phyloP scores from a whole-genome alignment of 2,888 invertebrate genomes.

The Rhagonycha fulva region DNA sequence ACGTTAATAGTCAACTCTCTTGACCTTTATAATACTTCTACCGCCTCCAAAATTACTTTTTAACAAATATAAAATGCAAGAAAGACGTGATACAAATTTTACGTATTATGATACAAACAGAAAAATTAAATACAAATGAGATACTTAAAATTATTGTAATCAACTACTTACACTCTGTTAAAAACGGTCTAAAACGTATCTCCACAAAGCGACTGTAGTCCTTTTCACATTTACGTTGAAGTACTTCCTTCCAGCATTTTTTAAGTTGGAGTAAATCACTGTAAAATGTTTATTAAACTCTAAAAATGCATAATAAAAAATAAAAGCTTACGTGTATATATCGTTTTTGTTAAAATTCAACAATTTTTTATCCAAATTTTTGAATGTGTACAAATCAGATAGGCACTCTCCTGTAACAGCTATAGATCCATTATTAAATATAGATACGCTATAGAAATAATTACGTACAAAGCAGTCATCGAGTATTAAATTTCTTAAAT shows the following conservation, averaged over 20 bases:
- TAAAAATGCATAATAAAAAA: neutral
- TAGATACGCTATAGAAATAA: no score
- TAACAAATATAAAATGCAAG: no score
- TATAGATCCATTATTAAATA: no score
- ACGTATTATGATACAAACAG: no score
- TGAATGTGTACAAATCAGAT: neutral
- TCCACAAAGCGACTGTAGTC: neutral
- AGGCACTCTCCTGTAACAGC: neutral
- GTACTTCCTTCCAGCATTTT: neutral
- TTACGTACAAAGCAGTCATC: no score
- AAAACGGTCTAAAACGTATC: neutral
- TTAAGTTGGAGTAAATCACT: neutral
- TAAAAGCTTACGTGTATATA: neutral
- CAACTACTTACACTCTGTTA: neutral
- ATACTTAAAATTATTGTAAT: no score
- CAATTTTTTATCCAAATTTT: neutral
- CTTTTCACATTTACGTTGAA: neutral
- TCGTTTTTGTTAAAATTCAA: neutral
- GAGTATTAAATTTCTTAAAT: no score
- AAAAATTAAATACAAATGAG: no score
- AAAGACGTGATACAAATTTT: no score
- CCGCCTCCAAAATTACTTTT: no score
- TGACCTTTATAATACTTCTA: no score
- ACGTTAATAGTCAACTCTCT: no score
- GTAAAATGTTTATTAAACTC: neutral